Conservation (phyloP, 2,113 vertebrate species). For the Asarcornis scutulata region DNA sequence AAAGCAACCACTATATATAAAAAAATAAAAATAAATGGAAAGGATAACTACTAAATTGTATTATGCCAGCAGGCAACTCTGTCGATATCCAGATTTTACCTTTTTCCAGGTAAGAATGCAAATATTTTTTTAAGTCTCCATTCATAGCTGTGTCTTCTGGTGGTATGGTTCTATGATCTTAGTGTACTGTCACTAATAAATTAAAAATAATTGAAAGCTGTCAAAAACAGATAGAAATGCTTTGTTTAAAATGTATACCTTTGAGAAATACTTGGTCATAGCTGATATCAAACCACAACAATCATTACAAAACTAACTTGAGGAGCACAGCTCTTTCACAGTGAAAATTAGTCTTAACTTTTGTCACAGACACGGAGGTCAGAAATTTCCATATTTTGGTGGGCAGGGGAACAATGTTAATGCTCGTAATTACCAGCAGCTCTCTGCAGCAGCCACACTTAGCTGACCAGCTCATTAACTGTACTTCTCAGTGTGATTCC, state of each 20-base stretch:
- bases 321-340: background rate
- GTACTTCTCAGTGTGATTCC: background rate
- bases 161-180: background rate
- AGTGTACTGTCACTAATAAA: background rate
- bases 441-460: background rate
- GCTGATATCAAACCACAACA: background rate
- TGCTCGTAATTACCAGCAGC: background rate
- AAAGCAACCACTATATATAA: background rate
- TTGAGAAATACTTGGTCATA: background rate
- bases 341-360: background rate
- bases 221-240: background rate
- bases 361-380: background rate
- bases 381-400: background rate
- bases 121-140: background rate
- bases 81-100: background rate
- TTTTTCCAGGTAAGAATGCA: background rate
- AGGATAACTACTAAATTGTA: background rate
- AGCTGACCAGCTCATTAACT: background rate
- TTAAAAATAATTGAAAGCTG: background rate
- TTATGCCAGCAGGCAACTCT: background rate
- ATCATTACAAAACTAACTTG: background rate
- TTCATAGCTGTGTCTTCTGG: background rate
- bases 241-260: background rate
- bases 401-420: accelerated
- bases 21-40: background rate